A percentile compares a stretch with the other conserved stretches of the same genome.
These are phyloP conservation scores for Mareca strepera DNA, from an alignment of 2,797 vertebrate genomes.

Conservation along the genomic window DNA sequence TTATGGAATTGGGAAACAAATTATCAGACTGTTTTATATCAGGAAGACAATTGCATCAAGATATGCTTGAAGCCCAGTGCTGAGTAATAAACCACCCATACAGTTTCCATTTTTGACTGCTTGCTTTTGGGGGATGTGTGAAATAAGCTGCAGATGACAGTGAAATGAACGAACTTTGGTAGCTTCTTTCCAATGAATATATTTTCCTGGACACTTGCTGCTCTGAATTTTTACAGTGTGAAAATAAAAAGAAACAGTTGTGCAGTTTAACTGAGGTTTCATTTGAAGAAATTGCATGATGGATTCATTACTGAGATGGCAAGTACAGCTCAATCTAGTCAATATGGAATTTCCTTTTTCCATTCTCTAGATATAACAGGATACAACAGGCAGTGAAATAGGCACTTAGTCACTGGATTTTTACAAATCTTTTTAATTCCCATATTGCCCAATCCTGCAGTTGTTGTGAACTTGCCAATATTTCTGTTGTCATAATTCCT, in stretches of 20 bases:
- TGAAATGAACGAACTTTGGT: slow-evolving; percentile 15
- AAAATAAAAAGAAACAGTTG: slow-evolving; percentile 69
- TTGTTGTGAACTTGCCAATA: slow-evolving; percentile 16
- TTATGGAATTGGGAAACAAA: slow-evolving; percentile 2
- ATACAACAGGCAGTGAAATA: slow-evolving; percentile 65
- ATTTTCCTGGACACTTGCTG: slow-evolving; percentile 62
- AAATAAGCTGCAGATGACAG: slow-evolving; percentile 59
- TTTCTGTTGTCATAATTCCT: slow-evolving; percentile 26
- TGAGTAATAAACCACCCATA: slow-evolving; percentile 65
- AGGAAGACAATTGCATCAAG: background rate
- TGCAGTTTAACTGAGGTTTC: slow-evolving; percentile 53
- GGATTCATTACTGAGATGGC: slow-evolving; percentile 69
- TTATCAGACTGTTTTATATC: slow-evolving; percentile 36
- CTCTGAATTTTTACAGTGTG: slow-evolving; percentile 47
- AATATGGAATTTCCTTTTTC: slow-evolving; percentile 73
- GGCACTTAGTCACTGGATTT: slow-evolving; percentile 49
- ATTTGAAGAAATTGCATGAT: slow-evolving; percentile 51
- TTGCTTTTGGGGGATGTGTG: slow-evolving; percentile 30
- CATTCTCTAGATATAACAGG: slow-evolving; percentile 64
- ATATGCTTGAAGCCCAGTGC: background rate
- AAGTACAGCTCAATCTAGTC: slow-evolving; percentile 60
- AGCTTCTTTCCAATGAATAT: slow-evolving; percentile 53
- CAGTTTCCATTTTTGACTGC: slow-evolving; percentile 60
- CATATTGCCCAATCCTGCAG: slow-evolving; percentile 56
- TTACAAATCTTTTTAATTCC: slow-evolving; percentile 56